These are phyloP conservation scores for Molossus alvarezi DNA, from an alignment of 2,797 vertebrate species.

Conservation along the genomic window DNA sequence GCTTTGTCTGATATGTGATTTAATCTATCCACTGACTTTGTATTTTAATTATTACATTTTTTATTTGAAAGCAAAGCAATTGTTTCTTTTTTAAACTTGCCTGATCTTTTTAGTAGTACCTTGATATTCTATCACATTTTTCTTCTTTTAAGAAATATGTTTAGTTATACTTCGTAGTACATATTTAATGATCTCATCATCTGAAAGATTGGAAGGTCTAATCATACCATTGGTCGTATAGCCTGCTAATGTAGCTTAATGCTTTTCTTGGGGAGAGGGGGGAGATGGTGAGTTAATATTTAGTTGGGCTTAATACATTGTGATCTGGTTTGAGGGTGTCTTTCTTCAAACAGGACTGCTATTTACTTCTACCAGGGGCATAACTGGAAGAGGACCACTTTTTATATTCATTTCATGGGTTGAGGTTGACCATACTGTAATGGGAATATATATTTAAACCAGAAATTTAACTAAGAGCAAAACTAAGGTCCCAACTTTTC, in stretches of 20 bases:
- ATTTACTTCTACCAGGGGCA: conserved; percentile 35
- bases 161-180: not conserved
- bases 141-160: not conserved
- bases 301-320: conserved; percentile 7
- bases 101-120: not conserved
- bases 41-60: conserved; percentile 64
- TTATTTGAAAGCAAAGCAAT: conserved; percentile 54
- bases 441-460: conserved; percentile 7
- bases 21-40: conserved; percentile 12
- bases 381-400: not conserved
- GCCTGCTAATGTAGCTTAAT: not conserved
- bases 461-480: not conserved
- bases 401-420: conserved; percentile 51
- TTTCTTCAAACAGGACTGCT: not conserved
- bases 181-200: conserved; percentile 29
- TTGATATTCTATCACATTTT: conserved; percentile 40
- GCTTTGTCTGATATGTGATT: conserved; percentile 53
- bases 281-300: not conserved
- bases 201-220: conserved; percentile 1
- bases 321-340: not conserved
- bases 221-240: not conserved
- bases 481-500: conserved; percentile 17
- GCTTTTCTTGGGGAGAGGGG: not conserved
- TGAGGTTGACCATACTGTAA: not conserved
- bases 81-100: conserved; percentile 45